These are phyloP conservation scores for Typhlichthys eigenmanni DNA, from an alignment of 2,797 vertebrate genomes.

Conservation along the genomic window DNA sequence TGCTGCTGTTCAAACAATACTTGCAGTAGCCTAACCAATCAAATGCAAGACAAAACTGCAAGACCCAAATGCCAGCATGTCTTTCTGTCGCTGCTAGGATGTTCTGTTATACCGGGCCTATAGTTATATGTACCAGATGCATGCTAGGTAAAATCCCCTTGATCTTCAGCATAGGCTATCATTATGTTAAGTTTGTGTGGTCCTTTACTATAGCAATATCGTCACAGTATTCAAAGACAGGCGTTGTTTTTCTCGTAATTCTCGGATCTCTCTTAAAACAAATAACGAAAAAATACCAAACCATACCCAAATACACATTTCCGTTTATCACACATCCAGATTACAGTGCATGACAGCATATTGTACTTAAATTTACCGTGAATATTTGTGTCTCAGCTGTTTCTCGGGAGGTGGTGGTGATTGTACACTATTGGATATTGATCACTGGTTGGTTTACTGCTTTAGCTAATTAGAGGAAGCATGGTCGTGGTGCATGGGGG, in stretches of 20 bases:
- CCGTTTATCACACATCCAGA: too few relatives aligned
- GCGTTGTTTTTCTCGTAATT: not conserved
- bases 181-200: conserved; percentile 21
- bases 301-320: too few relatives aligned
- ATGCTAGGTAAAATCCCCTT: not conserved
- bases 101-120: not conserved
- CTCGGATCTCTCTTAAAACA: not conserved
- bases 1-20: too few relatives aligned
- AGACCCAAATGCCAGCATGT: conserved; percentile 8
- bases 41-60: not conserved
- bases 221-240: not conserved
- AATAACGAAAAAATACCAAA: too few relatives aligned
- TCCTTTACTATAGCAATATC: conserved; percentile 3
- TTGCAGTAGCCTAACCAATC: too few relatives aligned
- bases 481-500: not conserved
- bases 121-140: not conserved
- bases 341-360: too few relatives aligned
- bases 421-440: conserved; percentile 28
- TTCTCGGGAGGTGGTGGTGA: conserved; percentile 31
- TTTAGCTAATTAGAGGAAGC: not conserved
- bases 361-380: conserved; percentile 9
- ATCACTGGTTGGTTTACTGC: conserved; percentile 5
- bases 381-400: conserved; percentile 37
- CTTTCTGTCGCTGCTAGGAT: conserved; percentile 1
- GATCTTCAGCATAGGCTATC: not conserved